These are phyloP conservation scores for Falco naumanni DNA, from an alignment of 2,797 vertebrate species.

Conservation along the genomic window DNA sequence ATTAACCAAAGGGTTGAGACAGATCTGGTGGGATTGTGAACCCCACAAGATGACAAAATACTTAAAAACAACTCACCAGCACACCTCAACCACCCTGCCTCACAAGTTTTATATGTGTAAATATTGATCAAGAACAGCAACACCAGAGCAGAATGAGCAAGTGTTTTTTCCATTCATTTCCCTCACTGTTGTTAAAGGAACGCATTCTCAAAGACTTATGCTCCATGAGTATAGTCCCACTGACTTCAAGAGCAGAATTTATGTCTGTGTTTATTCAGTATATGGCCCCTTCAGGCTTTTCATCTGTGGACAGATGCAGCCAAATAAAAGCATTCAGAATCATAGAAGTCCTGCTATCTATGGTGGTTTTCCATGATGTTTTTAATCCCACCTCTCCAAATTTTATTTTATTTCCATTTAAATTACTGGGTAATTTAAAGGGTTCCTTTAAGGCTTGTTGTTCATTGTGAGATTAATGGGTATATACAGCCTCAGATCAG, in stretches of 20 bases:
- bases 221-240: neutral
- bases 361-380: neutral
- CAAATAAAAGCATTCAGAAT: neutral
- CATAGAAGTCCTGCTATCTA: neutral
- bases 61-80: neutral
- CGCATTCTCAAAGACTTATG: neutral
- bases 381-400: neutral
- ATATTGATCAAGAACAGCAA: neutral
- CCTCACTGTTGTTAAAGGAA: neutral
- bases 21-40: neutral
- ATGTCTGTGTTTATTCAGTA: neutral
- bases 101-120: neutral
- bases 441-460: neutral
- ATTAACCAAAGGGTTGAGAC: neutral
- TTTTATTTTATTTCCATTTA: neutral
- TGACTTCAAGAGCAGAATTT: neutral
- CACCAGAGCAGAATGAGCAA: neutral
- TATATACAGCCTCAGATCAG: neutral
- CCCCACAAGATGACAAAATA: neutral
- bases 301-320: neutral
- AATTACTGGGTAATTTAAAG: neutral
- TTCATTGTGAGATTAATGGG: neutral
- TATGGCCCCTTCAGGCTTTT: neutral
- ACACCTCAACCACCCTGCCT: rapidly evolving
- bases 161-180: neutral